Base-by-base conservation (phyloP, 2,888 invertebrate species). In the Amphipoea lucens region DNA sequence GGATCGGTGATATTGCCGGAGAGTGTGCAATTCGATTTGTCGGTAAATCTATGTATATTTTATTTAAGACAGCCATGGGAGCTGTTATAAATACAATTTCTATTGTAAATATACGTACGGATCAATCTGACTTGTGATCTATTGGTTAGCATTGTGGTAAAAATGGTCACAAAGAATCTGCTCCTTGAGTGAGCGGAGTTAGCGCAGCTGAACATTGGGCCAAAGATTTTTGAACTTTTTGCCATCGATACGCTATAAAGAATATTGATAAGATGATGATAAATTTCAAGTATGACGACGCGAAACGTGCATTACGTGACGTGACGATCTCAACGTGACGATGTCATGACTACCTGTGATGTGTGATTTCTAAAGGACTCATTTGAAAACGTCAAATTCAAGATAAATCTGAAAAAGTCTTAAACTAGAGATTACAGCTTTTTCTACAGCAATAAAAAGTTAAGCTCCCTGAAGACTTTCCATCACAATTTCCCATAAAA, bases 401-500 rank as follows among this genome's bases (percentile, higher is more conserved):
- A 20, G 4, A 14, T n/a, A 5, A 11, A 29, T 23, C 57, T 65
- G 2, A 23, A 51, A 48, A 67, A 51, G 11, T 17, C 36, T 63
- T 42, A 12, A n/a, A 5, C 36, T 42, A 23, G 0, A 51, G 20
- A 40, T 40, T 23, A 9, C 1, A 48, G 4, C 17, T 29, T 60
- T 67, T 1, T 17, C 29, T 14, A 4, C 23, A 48, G 45, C 62
- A 45, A 80, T 75, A 68, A 68, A 65, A 67, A 60, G 42, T 4
- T 23, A 20, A 62, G 51, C 42, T 12, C 12, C 17, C 4, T 62
- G 23, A 20, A 66, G 1, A 51, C n/a, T 73, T 42, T 51, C 11
- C 40, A 36, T 76, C 63, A 36, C 23, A 69, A 68, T 76, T 48
- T 12, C 36, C 12, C 23, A 77, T 78, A 45, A 86, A 67, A 48